phyloP scores from a whole-genome alignment of 35 echinoderm and acorn worm species.

The Patiria miniata region DNA sequence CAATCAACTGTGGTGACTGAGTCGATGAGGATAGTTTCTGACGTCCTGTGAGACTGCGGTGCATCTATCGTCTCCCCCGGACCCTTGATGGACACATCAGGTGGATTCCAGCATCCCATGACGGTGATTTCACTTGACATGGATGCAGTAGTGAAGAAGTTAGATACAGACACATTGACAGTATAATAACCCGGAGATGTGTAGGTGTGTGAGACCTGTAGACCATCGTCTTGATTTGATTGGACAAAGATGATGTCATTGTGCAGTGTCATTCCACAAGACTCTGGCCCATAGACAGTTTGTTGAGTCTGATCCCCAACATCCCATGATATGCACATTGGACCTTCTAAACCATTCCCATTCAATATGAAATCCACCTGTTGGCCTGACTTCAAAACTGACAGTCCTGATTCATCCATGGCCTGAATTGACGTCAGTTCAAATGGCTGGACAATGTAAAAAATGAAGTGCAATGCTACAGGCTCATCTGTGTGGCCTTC shows the following conservation, averaged over 20 bases:
- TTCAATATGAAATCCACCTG: background rate
- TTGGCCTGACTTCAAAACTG: background rate
- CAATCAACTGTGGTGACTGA: conserved; percentile 3
- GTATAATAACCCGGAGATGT: conserved; percentile 1
- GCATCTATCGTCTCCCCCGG: background rate
- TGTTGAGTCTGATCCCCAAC: conserved; percentile 2
- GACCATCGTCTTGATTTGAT: background rate
- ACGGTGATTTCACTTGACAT: background rate
- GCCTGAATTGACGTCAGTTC: background rate
- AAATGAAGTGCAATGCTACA: background rate
- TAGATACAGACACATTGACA: background rate
- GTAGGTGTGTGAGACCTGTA: background rate
- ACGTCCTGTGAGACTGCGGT: background rate
- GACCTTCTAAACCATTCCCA: background rate
- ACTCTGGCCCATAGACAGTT: background rate
- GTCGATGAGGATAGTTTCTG: conserved; percentile 26
- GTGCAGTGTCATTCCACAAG: background rate
- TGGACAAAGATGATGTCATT: background rate
- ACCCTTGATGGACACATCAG: background rate
- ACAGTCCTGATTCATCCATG: background rate
- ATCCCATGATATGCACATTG: conserved; percentile 26
- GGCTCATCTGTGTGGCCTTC: background rate
- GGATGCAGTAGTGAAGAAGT: background rate
- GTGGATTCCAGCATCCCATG: conserved; percentile 21
- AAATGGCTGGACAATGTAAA: background rate